These are phyloP conservation scores for Drosophila santomea DNA, from an alignment of 1,140 invertebrate genomes.

Conservation along the genomic window DNA sequence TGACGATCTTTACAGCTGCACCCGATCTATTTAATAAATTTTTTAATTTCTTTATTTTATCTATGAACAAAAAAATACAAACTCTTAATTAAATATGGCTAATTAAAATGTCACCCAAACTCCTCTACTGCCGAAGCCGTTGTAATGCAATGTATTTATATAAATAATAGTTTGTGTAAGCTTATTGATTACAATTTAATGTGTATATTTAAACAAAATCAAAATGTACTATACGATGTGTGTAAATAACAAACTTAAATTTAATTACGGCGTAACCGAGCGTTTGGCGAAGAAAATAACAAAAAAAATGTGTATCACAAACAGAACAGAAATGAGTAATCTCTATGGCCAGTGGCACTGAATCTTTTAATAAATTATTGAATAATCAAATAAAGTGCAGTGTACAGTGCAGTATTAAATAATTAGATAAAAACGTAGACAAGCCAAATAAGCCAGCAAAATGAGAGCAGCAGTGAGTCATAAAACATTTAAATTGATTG, in stretches of 20 bases:
- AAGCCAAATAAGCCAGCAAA: slow-evolving; percentile 27
- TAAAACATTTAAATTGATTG: slow-evolving; percentile 75
- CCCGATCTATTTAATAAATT: background rate
- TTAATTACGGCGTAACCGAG: slow-evolving; percentile 36
- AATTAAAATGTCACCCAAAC: slow-evolving; percentile 18
- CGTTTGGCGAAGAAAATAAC: too few species aligned
- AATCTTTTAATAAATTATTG: slow-evolving; percentile 63
- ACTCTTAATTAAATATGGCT: slow-evolving; percentile 27
- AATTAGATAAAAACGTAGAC: slow-evolving; percentile 69
- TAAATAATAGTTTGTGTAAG: slow-evolving; percentile 37
- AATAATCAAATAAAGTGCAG: slow-evolving; percentile 56
- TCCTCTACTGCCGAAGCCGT: slow-evolving; percentile 8
- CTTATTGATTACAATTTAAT: slow-evolving; percentile 62
- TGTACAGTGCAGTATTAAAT: slow-evolving; percentile 56
- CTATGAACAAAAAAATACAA: background rate
- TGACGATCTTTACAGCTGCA: background rate
- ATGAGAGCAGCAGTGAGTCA: slow-evolving; percentile 31
- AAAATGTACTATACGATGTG: slow-evolving; percentile 51
- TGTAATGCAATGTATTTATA: slow-evolving; percentile 33
- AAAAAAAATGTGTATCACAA: slow-evolving; percentile 24
- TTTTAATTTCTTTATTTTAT: background rate
- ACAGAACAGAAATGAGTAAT: slow-evolving; percentile 33
- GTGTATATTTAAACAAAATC: slow-evolving; percentile 66
- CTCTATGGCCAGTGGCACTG: slow-evolving; percentile 30
- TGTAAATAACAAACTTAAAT: slow-evolving; percentile 70